Base-by-base conservation (phyloP, 2,888 invertebrate genomes). In the Dichetophora obliterata region DNA sequence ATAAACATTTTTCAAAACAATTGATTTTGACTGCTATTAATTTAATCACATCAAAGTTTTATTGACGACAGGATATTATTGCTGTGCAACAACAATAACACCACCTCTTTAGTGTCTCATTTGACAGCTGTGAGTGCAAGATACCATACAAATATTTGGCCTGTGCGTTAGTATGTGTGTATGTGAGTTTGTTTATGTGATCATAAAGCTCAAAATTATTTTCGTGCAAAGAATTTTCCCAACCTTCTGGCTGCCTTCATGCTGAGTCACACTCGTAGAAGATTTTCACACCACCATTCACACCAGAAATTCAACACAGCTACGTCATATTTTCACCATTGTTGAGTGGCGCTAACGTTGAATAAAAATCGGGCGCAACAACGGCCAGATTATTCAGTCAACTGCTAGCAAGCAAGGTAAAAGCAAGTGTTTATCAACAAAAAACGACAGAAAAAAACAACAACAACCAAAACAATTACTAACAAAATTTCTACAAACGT, bases 331-430 rank as follows among this genome's bases (percentile, higher is more conserved):
- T 6, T 54, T 54, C 22, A 54, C 54, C 22, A 19, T 34, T 2
- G n/a, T 8, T 34, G n/a, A 14, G 16, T 65, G 27, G 65, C 31
- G 65, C n/a, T 65, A 61, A 27, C 27, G 61, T 61, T 61, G 61
- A 27, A 61, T 61, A 5, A 24, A 22, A 61, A 24, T 61, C 27
- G 22, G 8, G 1, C 27, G 24, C 61, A 61, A n/a, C 19, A 4
- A n/a, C 19, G 54, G 19, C 54, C 8, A 54, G 43, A 37, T 34
- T n/a, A 43, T 48, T 66, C 66, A 66, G 65, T 65, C 66, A 27
- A 37, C 52, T 52, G 74, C 74, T 65, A 22, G 50, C 65, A 50
- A 54, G 65, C 63, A 9, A 61, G 19, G 5, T 22, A 65, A 31
- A n/a, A 61, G 37, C 73, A 73, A 73, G 63, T 52, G 34, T 19